Conservation (phyloP, 2,797 vertebrate species). For the Threskiornis aethiopicus region DNA sequence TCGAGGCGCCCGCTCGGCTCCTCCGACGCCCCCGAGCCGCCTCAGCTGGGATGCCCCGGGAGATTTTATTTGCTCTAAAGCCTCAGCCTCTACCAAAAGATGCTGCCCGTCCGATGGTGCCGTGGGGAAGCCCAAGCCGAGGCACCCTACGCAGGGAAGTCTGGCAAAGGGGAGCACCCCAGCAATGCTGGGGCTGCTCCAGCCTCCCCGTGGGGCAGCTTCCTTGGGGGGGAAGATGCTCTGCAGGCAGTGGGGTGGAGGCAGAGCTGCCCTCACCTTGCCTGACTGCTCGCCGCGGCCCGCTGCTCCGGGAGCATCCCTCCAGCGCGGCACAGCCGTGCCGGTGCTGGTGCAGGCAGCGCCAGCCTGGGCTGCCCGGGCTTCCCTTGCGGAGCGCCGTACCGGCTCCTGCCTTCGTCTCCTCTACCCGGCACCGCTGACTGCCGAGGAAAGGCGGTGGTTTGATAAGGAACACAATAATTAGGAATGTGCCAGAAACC, state of each 20-base stretch:
- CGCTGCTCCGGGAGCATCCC: not conserved
- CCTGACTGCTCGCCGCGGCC: accelerated
- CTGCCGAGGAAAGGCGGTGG: not conserved
- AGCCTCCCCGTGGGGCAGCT: not conserved
- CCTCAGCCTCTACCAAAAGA: not conserved
- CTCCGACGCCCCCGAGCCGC: accelerated
- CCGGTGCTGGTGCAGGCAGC: not conserved
- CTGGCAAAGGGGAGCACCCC: not conserved
- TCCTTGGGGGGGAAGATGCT: not conserved
- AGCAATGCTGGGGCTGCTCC: not conserved
- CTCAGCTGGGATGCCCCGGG: accelerated
- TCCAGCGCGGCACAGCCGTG: accelerated
- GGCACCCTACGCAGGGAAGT: accelerated
- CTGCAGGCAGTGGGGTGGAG: accelerated
- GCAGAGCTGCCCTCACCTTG: not conserved
- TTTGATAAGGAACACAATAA: slow-evolving; percentile 44
- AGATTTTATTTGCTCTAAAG: not conserved
- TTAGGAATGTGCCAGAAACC: slow-evolving; percentile 63
- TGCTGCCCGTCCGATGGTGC: accelerated
- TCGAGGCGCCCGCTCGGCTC: accelerated
- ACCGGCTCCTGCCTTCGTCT: not conserved
- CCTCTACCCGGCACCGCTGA: not conserved
- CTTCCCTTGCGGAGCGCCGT: not conserved
- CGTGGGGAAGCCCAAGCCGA: accelerated
- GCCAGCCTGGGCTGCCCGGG: not conserved